These are phyloP conservation scores for Heliconius charithonia DNA, from an alignment of 2,888 invertebrate species.

Conservation along the genomic window DNA sequence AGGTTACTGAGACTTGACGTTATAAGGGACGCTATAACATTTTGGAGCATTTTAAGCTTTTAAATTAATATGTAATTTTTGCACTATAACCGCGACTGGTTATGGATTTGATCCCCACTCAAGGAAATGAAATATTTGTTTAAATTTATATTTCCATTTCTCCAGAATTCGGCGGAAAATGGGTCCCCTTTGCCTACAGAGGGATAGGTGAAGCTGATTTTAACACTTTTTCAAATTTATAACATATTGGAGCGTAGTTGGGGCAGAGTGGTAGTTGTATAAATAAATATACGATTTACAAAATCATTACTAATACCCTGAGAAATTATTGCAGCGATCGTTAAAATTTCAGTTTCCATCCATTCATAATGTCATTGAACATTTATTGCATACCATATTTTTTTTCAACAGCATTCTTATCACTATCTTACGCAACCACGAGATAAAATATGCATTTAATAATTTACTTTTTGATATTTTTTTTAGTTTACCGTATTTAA, in stretches of 20 bases:
- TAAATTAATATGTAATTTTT: too few relatives aligned
- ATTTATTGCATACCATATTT: background rate
- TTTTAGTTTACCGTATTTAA: background rate
- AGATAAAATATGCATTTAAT: background rate
- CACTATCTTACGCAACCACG: background rate
- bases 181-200: too few relatives aligned
- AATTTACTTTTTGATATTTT: background rate
- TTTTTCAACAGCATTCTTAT: background rate
- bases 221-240: background rate
- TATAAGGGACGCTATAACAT: too few relatives aligned
- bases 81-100: too few relatives aligned
- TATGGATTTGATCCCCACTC: too few relatives aligned
- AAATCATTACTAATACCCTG: background rate
- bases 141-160: too few relatives aligned
- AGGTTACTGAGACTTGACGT: too few relatives aligned
- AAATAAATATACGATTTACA: background rate
- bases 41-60: too few relatives aligned
- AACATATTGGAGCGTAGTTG: background rate
- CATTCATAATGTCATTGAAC: conserved; percentile 4
- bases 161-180: too few relatives aligned
- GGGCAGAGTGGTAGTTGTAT: background rate
- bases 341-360: background rate
- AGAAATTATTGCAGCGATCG: background rate
- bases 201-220: too few relatives aligned
- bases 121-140: too few relatives aligned